Evolutionary conservation across 1,140 invertebrate species (phyloP).

Genomic region (Aphelinus certus): DNA sequence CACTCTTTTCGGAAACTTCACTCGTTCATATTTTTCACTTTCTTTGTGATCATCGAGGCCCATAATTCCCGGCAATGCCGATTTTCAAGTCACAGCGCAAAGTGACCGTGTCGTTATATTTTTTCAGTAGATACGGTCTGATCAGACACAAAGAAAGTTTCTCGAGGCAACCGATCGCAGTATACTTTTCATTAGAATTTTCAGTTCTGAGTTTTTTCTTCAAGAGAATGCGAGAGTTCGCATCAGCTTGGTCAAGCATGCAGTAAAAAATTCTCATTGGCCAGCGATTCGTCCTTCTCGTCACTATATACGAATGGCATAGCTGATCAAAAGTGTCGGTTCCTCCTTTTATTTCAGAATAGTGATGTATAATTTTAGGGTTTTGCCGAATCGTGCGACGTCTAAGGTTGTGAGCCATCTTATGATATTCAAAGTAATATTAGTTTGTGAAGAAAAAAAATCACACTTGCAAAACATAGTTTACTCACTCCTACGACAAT

Average conservation of each 20-base stretch:
- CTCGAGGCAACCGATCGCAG: slow-evolving; percentile 9
- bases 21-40: neutral
- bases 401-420: no score
- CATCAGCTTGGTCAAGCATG: slow-evolving; percentile 4
- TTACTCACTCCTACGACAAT: no score
- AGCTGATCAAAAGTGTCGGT: slow-evolving; percentile 14
- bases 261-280: neutral
- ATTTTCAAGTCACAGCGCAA: neutral
- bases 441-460: no score
- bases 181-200: slow-evolving; percentile 7
- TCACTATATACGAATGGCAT: slow-evolving; percentile 13
- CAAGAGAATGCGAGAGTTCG: neutral
- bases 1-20: neutral
- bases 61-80: neutral
- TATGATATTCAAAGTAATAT: no score
- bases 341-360: neutral
- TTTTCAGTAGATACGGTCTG: neutral
- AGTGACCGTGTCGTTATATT: no score
- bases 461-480: no score
- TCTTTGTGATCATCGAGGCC: neutral
- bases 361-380: slow-evolving; percentile 15
- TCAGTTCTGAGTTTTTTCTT: neutral
- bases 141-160: slow-evolving; percentile 13
- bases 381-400: no score
- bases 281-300: neutral